These are phyloP conservation scores for Eubasilissa splendida DNA, from an alignment of 2,888 invertebrate species.

Conservation along the genomic window DNA sequence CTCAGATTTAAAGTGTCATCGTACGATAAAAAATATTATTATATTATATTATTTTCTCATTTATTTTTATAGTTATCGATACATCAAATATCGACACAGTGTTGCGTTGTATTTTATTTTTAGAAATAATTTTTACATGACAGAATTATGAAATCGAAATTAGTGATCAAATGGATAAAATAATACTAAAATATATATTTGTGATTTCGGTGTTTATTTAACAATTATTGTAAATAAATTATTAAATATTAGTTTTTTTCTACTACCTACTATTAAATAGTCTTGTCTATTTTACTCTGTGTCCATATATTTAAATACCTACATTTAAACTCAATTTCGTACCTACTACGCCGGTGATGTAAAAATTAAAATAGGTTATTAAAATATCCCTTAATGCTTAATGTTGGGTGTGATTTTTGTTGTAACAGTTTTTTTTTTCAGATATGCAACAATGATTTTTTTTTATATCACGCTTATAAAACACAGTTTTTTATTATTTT, in stretches of 20 bases:
- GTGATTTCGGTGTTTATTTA: slow-evolving; percentile 29
- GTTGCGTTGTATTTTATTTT: slow-evolving; percentile 2
- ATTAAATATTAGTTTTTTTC: slow-evolving; percentile 38
- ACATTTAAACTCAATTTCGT: slow-evolving; percentile 19
- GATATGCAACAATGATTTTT: no score
- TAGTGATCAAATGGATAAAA: slow-evolving; percentile 29
- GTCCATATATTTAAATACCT: slow-evolving; percentile 27
- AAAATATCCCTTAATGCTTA: no score
- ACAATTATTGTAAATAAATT: slow-evolving; percentile 35
- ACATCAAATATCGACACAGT: not conserved
- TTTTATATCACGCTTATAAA: no score
- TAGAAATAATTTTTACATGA: slow-evolving; percentile 21
- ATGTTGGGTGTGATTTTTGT: no score
- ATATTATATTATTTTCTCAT: not conserved
- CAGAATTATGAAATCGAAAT: slow-evolving; percentile 25
- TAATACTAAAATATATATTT: not conserved
- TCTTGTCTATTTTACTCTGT: slow-evolving; percentile 28
- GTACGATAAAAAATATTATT: no score
- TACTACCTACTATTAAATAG: slow-evolving; percentile 38
- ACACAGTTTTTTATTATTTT: no score
- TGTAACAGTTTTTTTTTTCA: no score
- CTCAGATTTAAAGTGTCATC: no score
- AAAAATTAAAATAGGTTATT: not conserved
- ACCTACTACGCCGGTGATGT: slow-evolving; percentile 13
- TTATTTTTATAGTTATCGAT: not conserved